These are phyloP conservation scores for Metellina segmentata DNA, from an alignment of 2,888 invertebrate species.

Conservation along the genomic window DNA sequence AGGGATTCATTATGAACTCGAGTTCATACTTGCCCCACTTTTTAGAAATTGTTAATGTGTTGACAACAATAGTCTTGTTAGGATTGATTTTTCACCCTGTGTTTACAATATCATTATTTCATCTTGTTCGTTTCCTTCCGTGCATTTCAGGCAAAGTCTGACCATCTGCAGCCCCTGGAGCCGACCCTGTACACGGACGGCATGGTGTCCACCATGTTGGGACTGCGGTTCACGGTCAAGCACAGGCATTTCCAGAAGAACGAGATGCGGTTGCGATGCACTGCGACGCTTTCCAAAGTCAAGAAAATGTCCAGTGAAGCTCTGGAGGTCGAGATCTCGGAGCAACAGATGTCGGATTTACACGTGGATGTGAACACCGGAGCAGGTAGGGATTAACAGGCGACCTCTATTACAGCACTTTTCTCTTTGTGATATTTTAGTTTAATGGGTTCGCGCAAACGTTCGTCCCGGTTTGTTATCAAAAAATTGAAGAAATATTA, in stretches of 20 bases:
- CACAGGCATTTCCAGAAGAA: constrained; percentile 65
- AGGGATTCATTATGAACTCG: too few species aligned
- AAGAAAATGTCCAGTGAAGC: constrained; percentile 70
- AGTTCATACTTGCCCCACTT: too few species aligned
- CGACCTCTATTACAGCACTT: background rate
- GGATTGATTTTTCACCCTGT: too few species aligned
- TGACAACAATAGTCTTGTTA: too few species aligned
- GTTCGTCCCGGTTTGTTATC: too few species aligned
- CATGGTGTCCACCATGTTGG: constrained; percentile 53
- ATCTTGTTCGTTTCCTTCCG: background rate
- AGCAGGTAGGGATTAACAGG: constrained; percentile 35
- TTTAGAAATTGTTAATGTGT: too few species aligned
- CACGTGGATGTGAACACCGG: constrained; percentile 59
- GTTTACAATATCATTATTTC: too few species aligned
- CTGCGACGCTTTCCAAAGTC: constrained; percentile 72
- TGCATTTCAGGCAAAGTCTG: constrained; percentile 44
- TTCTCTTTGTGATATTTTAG: too few species aligned
- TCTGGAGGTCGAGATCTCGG: constrained; percentile 67
- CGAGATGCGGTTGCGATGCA: constrained; percentile 74
- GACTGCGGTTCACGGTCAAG: constrained; percentile 55
- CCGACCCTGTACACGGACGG: constrained; percentile 34
- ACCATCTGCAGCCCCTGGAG: constrained; percentile 30
- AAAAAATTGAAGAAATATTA: too few species aligned
- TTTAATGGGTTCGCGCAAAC: too few species aligned
- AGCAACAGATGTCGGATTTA: constrained; percentile 71